Base-by-base conservation (phyloP, 2,888 invertebrate genomes). In the Quadriops clusia region DNA sequence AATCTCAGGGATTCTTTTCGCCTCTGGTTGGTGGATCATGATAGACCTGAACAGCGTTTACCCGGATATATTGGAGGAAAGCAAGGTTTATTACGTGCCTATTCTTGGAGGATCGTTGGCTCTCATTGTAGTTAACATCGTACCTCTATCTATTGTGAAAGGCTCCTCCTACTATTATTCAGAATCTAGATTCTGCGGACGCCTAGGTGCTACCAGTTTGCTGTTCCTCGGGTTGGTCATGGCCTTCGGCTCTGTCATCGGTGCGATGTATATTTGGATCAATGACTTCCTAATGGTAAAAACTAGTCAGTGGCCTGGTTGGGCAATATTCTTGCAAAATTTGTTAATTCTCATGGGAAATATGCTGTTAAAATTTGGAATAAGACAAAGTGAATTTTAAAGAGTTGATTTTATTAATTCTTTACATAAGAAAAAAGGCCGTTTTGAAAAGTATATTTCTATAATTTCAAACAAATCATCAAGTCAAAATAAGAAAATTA, bases 21-120 rank as follows among this genome's bases (percentile, higher is more conserved):
- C 45, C 32, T 21, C 23, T 12, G 53, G 50, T 6, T 54, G 53
- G 54, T 54, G 54, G 51, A 28, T 51, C n/a, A 38, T 52, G 34
- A 43, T 49, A n/a, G 48, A 51, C 29, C 35, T 44, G n/a, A 36
- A 41, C 21, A 33, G 40, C 1, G 28, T 38, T 13, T 32, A 42
- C 28, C 28, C 23, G n/a, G 23, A 32, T 13, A 30, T 39, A 4
- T 34, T 46, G 12, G 17, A 30, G 4, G 16, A 35, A n/a, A 26
- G 38, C 10, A 35, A 17, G 33, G 14, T 39, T n/a, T 52, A 51
- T 33, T 37, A 44, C 16, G 25, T 47, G 5, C 51, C 53, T 13
- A 47, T 46, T 9, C 14, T 50, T n/a, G 36, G 44, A 7, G 41
- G 37, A 15, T 50, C 47, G 6, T 5, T 44, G 6, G 36, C 49